A percentile compares a stretch with the other conserved stretches of the same genome.
phyloP scores from a whole-genome alignment of 2,113 vertebrate species.

The Lucifuga dentata region DNA sequence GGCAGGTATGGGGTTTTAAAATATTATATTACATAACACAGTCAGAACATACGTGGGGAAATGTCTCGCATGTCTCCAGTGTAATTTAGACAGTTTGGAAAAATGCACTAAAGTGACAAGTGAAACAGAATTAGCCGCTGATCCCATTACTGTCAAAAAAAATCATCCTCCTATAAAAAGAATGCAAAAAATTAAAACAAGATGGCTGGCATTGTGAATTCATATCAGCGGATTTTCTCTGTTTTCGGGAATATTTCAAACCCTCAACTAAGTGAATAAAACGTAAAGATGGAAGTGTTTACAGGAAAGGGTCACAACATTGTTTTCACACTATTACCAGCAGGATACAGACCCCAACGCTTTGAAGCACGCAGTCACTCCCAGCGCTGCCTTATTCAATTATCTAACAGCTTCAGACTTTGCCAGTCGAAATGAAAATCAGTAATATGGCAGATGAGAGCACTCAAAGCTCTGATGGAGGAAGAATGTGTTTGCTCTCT shows the following conservation, averaged over 20 bases:
- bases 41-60: neutral
- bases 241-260: no score
- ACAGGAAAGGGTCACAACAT: neutral
- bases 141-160: no score
- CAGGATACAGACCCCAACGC: neutral
- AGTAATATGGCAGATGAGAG: neutral
- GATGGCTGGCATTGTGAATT: no score
- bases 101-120: neutral
- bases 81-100: neutral
- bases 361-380: neutral
- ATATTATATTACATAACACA: slow-evolving; percentile 4
- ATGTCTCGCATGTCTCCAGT: neutral
- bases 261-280: no score
- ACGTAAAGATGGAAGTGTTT: no score
- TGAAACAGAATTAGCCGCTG: no score
- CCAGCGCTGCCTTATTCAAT: neutral
- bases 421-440: neutral
- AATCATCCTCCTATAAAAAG: no score
- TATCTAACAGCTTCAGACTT: neutral
- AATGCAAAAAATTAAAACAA: no score
- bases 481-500: slow-evolving; percentile 23
- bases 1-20: slow-evolving; percentile 12
- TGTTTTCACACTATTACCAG: neutral
- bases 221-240: no score
- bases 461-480: slow-evolving; percentile 2